Percentiles rank a stretch among this genome's conserved stretches.
Evolutionary conservation across 2,797 vertebrate species (phyloP).

Genomic region (Sternotherus odoratus): DNA sequence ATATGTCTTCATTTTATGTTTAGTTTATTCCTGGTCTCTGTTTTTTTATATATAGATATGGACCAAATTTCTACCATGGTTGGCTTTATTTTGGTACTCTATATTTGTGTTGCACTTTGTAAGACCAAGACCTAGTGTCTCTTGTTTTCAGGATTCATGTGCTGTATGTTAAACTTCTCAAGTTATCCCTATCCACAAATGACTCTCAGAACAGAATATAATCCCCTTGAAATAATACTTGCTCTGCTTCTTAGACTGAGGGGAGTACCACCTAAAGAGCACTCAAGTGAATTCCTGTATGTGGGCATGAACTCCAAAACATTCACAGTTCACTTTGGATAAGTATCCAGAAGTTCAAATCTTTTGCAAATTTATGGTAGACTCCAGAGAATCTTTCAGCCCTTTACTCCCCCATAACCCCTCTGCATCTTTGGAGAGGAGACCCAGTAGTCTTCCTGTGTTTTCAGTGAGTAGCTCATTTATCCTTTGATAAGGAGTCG

Average conservation of each 20-base stretch:
- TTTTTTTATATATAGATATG: background rate
- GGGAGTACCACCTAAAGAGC: background rate
- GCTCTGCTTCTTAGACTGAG: background rate
- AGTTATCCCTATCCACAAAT: background rate
- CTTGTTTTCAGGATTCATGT: fast-evolving
- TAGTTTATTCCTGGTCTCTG: background rate
- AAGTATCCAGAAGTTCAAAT: fast-evolving
- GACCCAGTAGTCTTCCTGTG: too few relatives aligned
- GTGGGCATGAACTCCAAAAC: fast-evolving
- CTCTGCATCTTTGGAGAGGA: background rate
- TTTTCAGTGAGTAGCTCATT: background rate
- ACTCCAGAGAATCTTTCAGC: background rate
- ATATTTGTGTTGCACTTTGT: background rate
- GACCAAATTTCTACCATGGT: background rate
- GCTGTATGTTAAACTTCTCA: background rate
- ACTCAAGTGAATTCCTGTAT: background rate
- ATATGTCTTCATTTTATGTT: background rate
- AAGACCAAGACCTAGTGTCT: background rate
- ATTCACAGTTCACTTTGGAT: fast-evolving
- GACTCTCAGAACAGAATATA: background rate
- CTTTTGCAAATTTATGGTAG: fast-evolving
- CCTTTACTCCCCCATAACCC: too few relatives aligned
- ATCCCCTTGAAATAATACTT: background rate
- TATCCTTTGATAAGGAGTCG: background rate
- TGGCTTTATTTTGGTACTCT: background rate